Conservation (phyloP, 2,888 invertebrate genomes). For the Chalcosyrphus nemorum region DNA sequence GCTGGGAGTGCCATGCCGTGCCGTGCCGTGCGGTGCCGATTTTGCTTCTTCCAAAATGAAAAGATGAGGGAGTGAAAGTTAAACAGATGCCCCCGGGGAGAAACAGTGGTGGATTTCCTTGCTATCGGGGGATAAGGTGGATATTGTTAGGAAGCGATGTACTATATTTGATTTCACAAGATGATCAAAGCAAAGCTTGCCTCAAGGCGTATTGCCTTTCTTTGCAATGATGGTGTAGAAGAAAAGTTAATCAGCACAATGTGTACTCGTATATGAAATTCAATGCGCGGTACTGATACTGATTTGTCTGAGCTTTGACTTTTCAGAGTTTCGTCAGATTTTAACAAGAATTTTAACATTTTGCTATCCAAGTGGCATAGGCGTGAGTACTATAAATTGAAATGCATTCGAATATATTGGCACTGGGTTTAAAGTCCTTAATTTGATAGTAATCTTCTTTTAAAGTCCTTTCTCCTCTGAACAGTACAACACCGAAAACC, state of each 20-base stretch:
- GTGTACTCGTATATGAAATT: background rate
- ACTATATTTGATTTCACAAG: slow-evolving; percentile 38
- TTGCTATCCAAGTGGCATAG: no score
- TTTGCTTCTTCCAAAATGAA: background rate
- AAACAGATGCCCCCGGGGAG: slow-evolving; percentile 4
- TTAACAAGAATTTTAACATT: no score
- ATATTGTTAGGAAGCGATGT: slow-evolving; percentile 28
- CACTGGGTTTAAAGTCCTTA: no score
- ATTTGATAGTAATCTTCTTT: no score
- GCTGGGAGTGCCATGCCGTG: slow-evolving; percentile 4
- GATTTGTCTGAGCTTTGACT: background rate
- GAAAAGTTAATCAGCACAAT: slow-evolving; percentile 4
- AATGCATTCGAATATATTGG: no score
- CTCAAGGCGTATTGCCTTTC: slow-evolving; percentile 10
- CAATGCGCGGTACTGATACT: background rate
- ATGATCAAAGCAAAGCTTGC: slow-evolving; percentile 33
- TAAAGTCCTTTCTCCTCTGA: no score
- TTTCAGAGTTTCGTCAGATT: no score
- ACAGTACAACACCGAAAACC: no score
- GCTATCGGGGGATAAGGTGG: slow-evolving; percentile 2
- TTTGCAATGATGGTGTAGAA: background rate
- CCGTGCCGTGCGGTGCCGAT: no score
- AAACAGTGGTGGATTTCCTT: background rate
- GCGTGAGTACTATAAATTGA: no score
- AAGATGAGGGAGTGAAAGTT: slow-evolving; percentile 15